Conservation (phyloP, 2,113 vertebrate species). For the Gambusia affinis region DNA sequence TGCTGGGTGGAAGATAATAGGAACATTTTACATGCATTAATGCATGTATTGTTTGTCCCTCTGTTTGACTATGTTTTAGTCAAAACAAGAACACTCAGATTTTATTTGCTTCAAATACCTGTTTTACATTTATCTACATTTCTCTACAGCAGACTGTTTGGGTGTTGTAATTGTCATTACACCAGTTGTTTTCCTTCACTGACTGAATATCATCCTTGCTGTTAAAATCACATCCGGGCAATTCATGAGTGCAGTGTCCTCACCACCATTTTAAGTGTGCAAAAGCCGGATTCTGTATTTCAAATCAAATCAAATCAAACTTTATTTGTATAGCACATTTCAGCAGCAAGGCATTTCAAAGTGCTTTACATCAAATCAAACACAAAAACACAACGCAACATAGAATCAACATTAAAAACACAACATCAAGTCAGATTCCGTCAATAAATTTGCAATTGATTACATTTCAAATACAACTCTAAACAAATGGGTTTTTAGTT, state of each 20-base stretch:
- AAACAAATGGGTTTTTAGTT: too few species aligned
- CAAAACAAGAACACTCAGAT: neutral
- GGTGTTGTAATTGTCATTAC: neutral
- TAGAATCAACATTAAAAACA: too few species aligned
- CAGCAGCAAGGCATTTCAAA: too few species aligned
- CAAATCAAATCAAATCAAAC: too few species aligned
- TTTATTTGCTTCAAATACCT: neutral
- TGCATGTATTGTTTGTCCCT: neutral
- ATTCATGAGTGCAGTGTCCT: conserved; percentile 1
- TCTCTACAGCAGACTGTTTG: neutral
- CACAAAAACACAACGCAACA: too few species aligned
- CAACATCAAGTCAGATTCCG: too few species aligned
- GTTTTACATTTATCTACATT: neutral
- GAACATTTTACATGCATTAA: neutral
- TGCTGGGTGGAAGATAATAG: too few species aligned
- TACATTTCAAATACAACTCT: too few species aligned
- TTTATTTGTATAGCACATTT: too few species aligned
- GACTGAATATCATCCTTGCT: neutral
- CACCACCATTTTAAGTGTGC: conserved; percentile 13
- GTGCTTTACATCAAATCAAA: too few species aligned
- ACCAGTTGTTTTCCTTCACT: neutral
- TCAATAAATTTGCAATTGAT: too few species aligned
- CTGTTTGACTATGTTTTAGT: neutral
- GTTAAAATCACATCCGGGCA: conserved; percentile 1
- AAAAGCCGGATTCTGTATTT: conserved; percentile 42